Conservation (phyloP, 2,888 invertebrate genomes). For the Leptopterna dolabrata region DNA sequence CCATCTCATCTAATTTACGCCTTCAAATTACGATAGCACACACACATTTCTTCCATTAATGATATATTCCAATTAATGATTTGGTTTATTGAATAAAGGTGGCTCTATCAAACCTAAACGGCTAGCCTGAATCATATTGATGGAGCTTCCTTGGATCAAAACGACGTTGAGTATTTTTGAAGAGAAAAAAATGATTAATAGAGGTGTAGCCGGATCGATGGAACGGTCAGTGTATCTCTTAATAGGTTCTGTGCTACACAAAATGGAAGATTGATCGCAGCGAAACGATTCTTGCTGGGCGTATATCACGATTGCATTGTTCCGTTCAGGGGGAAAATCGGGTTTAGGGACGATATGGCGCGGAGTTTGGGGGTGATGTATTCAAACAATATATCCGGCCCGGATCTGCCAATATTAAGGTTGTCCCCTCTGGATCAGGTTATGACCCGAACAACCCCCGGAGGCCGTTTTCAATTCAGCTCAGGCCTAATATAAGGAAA, state of each 20-base stretch:
- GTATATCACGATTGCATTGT: constrained; percentile 13
- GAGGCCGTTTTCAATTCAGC: constrained; percentile 9
- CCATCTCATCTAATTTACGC: no score
- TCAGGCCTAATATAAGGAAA: neutral
- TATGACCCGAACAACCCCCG: neutral
- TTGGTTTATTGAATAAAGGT: no score
- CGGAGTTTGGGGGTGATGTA: neutral
- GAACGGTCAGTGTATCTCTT: constrained; percentile 6
- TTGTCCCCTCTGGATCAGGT: neutral
- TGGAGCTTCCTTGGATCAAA: neutral
- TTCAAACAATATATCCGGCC: constrained; percentile 22
- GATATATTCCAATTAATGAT: no score
- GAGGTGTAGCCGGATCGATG: neutral
- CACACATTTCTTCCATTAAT: no score
- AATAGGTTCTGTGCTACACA: constrained; percentile 11
- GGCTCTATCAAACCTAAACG: no score
- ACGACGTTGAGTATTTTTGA: neutral
- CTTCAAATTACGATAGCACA: no score
- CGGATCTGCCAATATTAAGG: constrained; percentile 20
- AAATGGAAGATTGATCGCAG: constrained; percentile 6
- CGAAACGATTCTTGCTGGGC: constrained; percentile 1
- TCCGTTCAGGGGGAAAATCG: neutral
- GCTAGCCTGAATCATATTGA: neutral
- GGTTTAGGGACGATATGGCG: neutral
- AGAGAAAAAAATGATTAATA: neutral